Base-by-base conservation (phyloP, 2,888 invertebrate genomes). In the Argyresthia albistria region DNA sequence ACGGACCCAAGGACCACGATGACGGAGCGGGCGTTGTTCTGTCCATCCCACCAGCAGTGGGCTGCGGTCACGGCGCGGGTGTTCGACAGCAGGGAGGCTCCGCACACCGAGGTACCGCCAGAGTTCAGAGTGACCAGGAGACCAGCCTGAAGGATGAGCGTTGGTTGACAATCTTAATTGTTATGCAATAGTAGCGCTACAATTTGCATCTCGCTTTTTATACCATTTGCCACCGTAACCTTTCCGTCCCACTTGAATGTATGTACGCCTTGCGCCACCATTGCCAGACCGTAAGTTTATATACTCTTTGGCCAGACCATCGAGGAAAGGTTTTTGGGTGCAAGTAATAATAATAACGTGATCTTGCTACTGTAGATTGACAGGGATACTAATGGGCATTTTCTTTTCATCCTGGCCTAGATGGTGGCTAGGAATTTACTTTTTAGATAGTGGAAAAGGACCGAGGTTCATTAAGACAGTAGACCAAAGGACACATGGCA, bases 101-200 rank as follows among this genome's bases (percentile, higher is more conserved):
- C 69, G 55, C 70, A 70, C 25, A 69, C 64, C 1, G 70, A 69
- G 42, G 59, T 59, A 1, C 35, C 45, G 6, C 66, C 67, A 16
- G 10, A 55, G 4, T 56, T 55, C 25, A 69, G 52, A 0, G 58
- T 53, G 46, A 70, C 63, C 7, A 69, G 55, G 8, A 70, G 57
- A 16, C 70, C 70, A 0, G 59, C 69, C 69, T 69, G 58, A 12
- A n/a, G 10, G 6, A 12, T 12, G 8, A 12, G 10, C 16, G 8
- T 39, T 9, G 16, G 16, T 45, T 15, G 14, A n/a, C 0, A n/a
- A n/a, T n/a, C n/a, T n/a, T n/a, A n/a, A n/a, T n/a, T n/a, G n/a
- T 39, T n/a, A 39, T 8, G 39, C n/a, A 11, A 39, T 3, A 11
- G 39, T 39, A 2, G 2, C 39, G n/a, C n/a, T n/a, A n/a, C n/a